A percentile compares a stretch with the other conserved stretches of the same genome.
Conservation (phyloP, 2,797 vertebrate genomes). For the Amblyraja radiata region DNA sequence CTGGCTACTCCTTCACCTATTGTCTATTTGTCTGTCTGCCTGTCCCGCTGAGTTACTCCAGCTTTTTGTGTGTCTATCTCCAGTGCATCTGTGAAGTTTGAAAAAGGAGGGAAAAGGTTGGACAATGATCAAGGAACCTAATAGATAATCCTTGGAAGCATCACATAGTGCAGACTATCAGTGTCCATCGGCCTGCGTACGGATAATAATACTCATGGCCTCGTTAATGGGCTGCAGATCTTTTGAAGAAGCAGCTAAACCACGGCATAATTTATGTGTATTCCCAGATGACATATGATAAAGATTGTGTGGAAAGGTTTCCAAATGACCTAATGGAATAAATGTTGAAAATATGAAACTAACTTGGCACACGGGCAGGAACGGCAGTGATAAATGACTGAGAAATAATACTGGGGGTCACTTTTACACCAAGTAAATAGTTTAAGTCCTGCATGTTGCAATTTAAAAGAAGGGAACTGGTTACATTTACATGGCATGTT, state of each 20-base stretch:
- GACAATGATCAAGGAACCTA: not conserved
- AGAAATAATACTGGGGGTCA: not conserved
- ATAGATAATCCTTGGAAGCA: not conserved
- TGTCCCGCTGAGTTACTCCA: too few relatives aligned
- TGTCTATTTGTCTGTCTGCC: too few relatives aligned
- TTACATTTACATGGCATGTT: not conserved
- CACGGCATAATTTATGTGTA: not conserved
- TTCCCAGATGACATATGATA: not conserved
- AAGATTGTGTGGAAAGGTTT: not conserved
- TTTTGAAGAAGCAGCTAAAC: not conserved
- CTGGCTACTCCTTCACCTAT: too few relatives aligned
- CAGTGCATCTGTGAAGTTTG: not conserved
- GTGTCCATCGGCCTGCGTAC: not conserved
- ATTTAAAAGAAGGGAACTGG: too few relatives aligned
- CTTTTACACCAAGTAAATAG: not conserved
- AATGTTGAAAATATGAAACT: conserved; percentile 19
- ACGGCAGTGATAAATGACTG: not conserved
- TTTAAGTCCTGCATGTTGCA: not conserved
- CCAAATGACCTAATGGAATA: not conserved
- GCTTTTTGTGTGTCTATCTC: too few relatives aligned
- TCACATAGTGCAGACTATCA: not conserved
- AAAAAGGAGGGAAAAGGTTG: not conserved
- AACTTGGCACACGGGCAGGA: not conserved
- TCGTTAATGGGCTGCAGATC: not conserved
- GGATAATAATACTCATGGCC: not conserved